Conservation (phyloP, 2,888 invertebrate species). For the Resseliella maxima region DNA sequence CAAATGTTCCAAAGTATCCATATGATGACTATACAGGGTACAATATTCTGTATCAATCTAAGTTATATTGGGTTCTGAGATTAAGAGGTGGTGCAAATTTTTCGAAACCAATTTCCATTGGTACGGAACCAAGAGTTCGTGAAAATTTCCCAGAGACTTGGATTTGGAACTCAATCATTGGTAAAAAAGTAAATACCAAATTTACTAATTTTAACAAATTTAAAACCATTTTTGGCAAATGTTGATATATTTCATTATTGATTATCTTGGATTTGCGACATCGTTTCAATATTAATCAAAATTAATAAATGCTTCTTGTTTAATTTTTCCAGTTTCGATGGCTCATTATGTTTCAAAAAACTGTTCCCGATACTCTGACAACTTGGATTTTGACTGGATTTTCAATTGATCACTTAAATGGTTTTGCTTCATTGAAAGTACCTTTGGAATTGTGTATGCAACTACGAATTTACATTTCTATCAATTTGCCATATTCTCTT, state of each 20-base stretch:
- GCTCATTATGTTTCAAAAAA: constrained; percentile 66
- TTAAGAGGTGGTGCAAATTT: too few species aligned
- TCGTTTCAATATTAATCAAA: constrained; percentile 66
- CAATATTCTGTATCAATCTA: too few species aligned
- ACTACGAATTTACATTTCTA: constrained; percentile 84
- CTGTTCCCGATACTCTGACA: constrained; percentile 86
- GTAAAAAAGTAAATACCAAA: constrained; percentile 67
- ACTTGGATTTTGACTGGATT: constrained; percentile 88
- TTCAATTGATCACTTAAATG: constrained; percentile 79
- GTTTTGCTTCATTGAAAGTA: constrained; percentile 79
- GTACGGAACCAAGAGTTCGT: constrained; percentile 31
- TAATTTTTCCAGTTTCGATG: not conserved
- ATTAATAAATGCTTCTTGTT: constrained; percentile 65
- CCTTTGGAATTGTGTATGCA: constrained; percentile 78
- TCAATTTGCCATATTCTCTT: constrained; percentile 87
- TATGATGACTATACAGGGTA: too few species aligned
- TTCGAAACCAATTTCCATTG: too few species aligned
- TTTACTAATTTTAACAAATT: constrained; percentile 67
- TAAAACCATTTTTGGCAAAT: too few species aligned
- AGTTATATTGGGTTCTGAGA: too few species aligned
- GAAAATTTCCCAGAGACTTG: constrained; percentile 59
- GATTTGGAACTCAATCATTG: constrained; percentile 58
- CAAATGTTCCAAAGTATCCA: too few species aligned
- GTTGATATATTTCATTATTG: too few species aligned
- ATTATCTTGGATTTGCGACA: too few species aligned